These are phyloP conservation scores for Aricia agestis DNA, from an alignment of 1,140 invertebrate species.

Conservation along the genomic window DNA sequence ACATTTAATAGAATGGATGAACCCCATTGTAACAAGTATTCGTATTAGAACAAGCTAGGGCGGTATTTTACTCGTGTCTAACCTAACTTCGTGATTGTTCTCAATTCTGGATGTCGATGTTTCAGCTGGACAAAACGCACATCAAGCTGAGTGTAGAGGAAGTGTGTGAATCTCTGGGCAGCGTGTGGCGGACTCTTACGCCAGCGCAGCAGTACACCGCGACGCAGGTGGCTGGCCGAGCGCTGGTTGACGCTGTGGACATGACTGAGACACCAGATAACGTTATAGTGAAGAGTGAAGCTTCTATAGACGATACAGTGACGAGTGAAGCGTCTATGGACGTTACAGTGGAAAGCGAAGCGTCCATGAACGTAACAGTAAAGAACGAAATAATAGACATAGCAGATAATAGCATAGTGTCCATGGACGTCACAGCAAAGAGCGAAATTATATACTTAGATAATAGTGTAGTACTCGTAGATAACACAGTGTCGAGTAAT, in stretches of 20 bases:
- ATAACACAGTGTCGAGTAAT: not conserved
- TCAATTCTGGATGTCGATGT: not conserved
- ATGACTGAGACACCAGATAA: not conserved
- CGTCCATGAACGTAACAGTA: not conserved
- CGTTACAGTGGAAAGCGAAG: not conserved
- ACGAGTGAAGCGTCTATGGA: not conserved
- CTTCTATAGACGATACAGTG: not conserved
- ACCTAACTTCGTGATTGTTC: not conserved
- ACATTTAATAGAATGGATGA: no score
- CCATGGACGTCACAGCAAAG: not conserved
- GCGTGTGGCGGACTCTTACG: not conserved
- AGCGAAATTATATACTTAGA: not conserved
- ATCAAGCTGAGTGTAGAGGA: not conserved
- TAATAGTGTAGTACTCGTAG: not conserved
- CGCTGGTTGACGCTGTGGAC: not conserved
- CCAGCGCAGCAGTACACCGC: not conserved
- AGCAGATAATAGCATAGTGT: not conserved
- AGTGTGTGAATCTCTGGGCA: not conserved
- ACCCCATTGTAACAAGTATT: no score
- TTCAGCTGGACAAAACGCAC: not conserved
- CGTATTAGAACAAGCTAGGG: no score
- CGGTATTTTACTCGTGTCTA: no score
- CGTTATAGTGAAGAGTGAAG: not conserved
- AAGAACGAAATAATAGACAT: not conserved
- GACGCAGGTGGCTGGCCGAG: not conserved